phyloP scores from a whole-genome alignment of 2,888 invertebrate genomes.

The Parnassius smintheus region DNA sequence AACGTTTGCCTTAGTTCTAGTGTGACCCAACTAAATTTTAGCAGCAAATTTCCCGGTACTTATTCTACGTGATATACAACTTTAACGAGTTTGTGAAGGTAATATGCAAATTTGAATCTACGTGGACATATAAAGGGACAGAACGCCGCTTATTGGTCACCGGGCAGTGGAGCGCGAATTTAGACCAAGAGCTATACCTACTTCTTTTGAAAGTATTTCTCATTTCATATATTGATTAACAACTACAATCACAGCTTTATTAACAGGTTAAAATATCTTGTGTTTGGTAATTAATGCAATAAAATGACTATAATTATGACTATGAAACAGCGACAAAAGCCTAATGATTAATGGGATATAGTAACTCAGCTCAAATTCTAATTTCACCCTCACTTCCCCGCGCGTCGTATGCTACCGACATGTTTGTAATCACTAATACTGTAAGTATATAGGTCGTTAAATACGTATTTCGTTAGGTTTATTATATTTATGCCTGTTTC shows the following conservation, averaged over 20 bases:
- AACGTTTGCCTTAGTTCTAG: neutral
- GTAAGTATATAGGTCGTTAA: too few species aligned
- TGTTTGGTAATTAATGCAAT: neutral
- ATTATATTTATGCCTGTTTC: too few species aligned
- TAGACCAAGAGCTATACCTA: constrained; percentile 40
- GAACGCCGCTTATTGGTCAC: constrained; percentile 59
- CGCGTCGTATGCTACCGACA: too few species aligned
- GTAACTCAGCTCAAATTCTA: too few species aligned
- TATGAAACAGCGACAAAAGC: too few species aligned
- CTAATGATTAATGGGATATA: too few species aligned
- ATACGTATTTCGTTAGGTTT: too few species aligned
- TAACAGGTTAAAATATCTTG: too few species aligned
- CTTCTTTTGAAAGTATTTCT: neutral
- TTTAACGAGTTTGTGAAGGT: constrained; percentile 39
- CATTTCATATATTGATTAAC: neutral
- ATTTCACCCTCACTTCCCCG: too few species aligned
- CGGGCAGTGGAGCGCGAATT: constrained; percentile 51
- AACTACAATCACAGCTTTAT: too few species aligned
- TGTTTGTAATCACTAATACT: too few species aligned
- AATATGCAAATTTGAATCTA: constrained; percentile 63
- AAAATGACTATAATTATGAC: too few species aligned
- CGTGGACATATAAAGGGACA: constrained; percentile 42
- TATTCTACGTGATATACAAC: constrained; percentile 20
- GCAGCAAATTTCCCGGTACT: constrained; percentile 10
- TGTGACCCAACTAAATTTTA: constrained; percentile 4